phyloP scores from a whole-genome alignment of 2,113 vertebrate genomes.

The Girardinichthys multiradiatus region DNA sequence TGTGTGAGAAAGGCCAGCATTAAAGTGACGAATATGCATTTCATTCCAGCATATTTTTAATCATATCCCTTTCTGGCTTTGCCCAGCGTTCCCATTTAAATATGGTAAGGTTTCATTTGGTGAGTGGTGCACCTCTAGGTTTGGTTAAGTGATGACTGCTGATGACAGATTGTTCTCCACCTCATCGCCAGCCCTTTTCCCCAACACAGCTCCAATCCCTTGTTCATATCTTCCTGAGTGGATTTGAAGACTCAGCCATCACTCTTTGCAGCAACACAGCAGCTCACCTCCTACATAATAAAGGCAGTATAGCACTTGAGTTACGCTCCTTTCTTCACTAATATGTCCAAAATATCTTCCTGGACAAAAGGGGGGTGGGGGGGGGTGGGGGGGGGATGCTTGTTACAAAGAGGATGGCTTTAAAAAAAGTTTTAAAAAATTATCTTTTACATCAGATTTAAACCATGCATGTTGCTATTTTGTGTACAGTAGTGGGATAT shows the following conservation, averaged over 20 bases:
- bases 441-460: neutral
- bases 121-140: constrained; percentile 67
- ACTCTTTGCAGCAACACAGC: constrained; percentile 60
- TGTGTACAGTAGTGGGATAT: too few species aligned
- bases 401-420: neutral
- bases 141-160: constrained; percentile 75
- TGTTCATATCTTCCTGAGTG: constrained; percentile 74
- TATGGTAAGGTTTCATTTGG: constrained; percentile 60
- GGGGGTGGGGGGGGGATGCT: too few species aligned
- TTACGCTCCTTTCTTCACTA: constrained; percentile 34
- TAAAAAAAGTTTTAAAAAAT: neutral
- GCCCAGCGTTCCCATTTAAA: constrained; percentile 62
- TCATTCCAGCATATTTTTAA: constrained; percentile 74
- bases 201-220: constrained; percentile 66
- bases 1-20: neutral
- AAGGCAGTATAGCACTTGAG: constrained; percentile 41
- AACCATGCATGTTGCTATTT: too few species aligned
- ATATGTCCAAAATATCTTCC: constrained; percentile 9
- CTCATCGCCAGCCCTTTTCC: constrained; percentile 63
- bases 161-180: constrained; percentile 73
- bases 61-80: constrained; percentile 57
- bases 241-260: constrained; percentile 74
- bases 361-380: too few species aligned
- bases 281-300: constrained; percentile 55
- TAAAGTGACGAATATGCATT: constrained; percentile 69